Conservation (phyloP, 2,888 invertebrate genomes). For the Drosophila cyrtoloma region DNA sequence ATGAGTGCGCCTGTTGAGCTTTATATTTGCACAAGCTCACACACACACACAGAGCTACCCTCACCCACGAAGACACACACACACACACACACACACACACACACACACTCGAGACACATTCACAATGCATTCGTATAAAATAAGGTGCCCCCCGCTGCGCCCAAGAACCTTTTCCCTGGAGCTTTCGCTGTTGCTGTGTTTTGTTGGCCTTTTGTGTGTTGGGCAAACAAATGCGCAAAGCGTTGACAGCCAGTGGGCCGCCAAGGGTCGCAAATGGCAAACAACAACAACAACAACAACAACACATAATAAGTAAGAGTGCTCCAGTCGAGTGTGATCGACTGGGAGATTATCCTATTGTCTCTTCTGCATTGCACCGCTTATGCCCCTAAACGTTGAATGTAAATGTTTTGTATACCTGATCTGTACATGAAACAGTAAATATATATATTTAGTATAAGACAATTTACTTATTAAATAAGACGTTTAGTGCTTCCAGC, state of each 20-base stretch:
- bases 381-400: background rate
- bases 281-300: constrained; percentile 9
- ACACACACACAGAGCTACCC: constrained; percentile 12
- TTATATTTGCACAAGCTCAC: constrained; percentile 50
- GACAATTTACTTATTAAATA: background rate
- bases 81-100: constrained; percentile 17
- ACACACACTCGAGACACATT: constrained; percentile 1
- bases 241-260: constrained; percentile 65
- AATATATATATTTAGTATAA: background rate
- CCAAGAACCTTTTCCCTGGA: background rate
- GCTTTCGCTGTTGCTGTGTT: constrained; percentile 30
- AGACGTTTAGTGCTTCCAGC: background rate
- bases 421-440: background rate
- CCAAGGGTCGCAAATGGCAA: constrained; percentile 20
- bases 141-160: constrained; percentile 27
- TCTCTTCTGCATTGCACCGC: background rate
- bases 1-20: constrained; percentile 73
- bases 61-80: constrained; percentile 3
- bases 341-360: constrained; percentile 1
- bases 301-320: background rate
- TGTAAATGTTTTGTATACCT: background rate
- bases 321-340: background rate
- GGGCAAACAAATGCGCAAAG: constrained; percentile 76
- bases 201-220: constrained; percentile 69
- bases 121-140: constrained; percentile 40